These are phyloP conservation scores for Papilio demoleus DNA, from an alignment of 2,888 invertebrate species.

Conservation along the genomic window DNA sequence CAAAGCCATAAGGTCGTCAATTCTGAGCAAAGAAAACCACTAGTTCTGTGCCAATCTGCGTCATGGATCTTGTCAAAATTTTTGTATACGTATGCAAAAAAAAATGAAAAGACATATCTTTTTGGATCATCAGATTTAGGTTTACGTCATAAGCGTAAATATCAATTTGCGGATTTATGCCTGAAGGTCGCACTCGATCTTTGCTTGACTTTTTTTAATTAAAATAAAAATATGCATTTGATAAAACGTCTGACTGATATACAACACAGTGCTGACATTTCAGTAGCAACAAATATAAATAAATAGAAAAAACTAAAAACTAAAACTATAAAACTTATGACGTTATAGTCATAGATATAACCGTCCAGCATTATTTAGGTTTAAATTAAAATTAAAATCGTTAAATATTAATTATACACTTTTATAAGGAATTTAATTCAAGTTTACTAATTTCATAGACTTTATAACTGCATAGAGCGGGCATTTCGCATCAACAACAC, in stretches of 20 bases:
- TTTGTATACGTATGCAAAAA: not conserved
- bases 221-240: too few species aligned
- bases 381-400: too few species aligned
- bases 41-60: not conserved
- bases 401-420: too few species aligned
- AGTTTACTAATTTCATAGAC: too few species aligned
- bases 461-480: not conserved
- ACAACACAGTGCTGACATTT: too few species aligned
- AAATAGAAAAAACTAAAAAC: too few species aligned
- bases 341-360: too few species aligned
- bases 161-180: not conserved
- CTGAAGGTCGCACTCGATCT: constrained; percentile 6
- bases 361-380: too few species aligned
- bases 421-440: too few species aligned
- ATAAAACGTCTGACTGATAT: too few species aligned
- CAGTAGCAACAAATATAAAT: too few species aligned
- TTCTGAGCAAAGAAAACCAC: not conserved
- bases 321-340: too few species aligned
- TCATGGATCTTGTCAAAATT: not conserved
- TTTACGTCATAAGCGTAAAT: constrained; percentile 4
- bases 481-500: not conserved
- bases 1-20: not conserved
- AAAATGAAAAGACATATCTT: not conserved
- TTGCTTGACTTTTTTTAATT: not conserved
- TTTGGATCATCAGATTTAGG: not conserved